Conservation (phyloP, 2,797 vertebrate species). For the Bryconaethiops microstoma region DNA sequence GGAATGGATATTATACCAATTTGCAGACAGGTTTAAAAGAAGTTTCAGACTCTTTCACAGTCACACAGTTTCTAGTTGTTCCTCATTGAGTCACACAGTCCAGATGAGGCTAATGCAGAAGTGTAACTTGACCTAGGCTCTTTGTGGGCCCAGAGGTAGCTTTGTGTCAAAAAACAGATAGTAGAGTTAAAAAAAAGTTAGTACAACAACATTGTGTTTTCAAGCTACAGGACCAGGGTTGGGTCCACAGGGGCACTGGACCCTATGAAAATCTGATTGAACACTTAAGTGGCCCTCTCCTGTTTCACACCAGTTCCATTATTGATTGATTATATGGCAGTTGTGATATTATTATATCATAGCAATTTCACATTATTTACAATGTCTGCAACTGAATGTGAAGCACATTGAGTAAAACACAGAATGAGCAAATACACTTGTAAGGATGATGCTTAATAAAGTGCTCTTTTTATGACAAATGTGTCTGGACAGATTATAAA, state of each 20-base stretch:
- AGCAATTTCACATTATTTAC: too few relatives aligned
- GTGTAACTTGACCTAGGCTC: constrained; percentile 11
- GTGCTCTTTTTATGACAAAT: too few relatives aligned
- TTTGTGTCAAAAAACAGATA: constrained; percentile 25
- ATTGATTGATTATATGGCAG: too few relatives aligned
- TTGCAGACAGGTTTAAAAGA: not conserved
- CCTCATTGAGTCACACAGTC: not conserved
- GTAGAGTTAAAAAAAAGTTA: constrained; percentile 17
- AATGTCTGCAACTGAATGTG: too few relatives aligned
- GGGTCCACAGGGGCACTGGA: too few relatives aligned
- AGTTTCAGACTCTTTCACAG: not conserved
- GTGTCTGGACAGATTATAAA: not conserved
- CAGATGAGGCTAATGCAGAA: constrained; percentile 1
- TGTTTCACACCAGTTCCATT: too few relatives aligned
- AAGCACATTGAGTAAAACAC: too few relatives aligned
- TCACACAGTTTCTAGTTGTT: not conserved
- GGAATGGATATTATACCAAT: not conserved
- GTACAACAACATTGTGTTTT: constrained; percentile 16
- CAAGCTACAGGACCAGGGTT: not conserved
- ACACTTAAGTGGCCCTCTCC: too few relatives aligned
- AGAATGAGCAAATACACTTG: too few relatives aligned
- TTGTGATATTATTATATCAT: too few relatives aligned
- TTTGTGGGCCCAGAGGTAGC: constrained; percentile 25
- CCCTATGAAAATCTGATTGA: too few relatives aligned
- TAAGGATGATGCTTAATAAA: too few relatives aligned